Conservation (phyloP, 2,888 invertebrate species). For the Ametastegia equiseti region DNA sequence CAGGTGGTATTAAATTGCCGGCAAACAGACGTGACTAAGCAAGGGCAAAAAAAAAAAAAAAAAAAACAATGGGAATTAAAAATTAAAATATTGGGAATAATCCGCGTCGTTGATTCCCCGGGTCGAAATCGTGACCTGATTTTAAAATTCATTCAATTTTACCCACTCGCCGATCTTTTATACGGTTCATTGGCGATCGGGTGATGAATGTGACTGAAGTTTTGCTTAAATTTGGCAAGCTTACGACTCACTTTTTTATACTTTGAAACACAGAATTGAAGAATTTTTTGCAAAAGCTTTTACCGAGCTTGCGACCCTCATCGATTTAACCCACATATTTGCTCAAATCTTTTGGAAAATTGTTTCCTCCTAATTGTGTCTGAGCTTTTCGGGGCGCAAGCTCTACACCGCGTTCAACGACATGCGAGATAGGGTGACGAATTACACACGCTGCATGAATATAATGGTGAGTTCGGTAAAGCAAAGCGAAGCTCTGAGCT, state of each 20-base stretch:
- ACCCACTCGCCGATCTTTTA: background rate
- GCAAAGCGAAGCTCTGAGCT: background rate
- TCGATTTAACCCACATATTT: too few species aligned
- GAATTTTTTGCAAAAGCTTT: background rate
- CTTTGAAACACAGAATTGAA: background rate
- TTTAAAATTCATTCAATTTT: background rate
- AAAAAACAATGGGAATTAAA: background rate
- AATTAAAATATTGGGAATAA: constrained; percentile 2
- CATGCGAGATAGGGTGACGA: background rate
- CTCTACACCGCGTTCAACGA: background rate
- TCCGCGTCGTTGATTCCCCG: background rate
- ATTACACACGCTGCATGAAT: background rate
- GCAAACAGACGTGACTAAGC: background rate
- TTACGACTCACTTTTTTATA: background rate
- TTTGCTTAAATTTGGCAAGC: background rate
- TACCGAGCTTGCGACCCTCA: background rate
- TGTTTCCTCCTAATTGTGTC: background rate
- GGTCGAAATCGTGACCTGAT: background rate
- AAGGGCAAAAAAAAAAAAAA: too few species aligned
- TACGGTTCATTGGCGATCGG: background rate
- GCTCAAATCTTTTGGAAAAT: background rate
- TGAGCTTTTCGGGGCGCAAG: background rate
- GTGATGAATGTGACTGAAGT: background rate
- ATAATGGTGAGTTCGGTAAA: too few species aligned
- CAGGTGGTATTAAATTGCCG: background rate